Conservation (phyloP, 2,797 vertebrate species). For the Gymnothorax reevesii region DNA sequence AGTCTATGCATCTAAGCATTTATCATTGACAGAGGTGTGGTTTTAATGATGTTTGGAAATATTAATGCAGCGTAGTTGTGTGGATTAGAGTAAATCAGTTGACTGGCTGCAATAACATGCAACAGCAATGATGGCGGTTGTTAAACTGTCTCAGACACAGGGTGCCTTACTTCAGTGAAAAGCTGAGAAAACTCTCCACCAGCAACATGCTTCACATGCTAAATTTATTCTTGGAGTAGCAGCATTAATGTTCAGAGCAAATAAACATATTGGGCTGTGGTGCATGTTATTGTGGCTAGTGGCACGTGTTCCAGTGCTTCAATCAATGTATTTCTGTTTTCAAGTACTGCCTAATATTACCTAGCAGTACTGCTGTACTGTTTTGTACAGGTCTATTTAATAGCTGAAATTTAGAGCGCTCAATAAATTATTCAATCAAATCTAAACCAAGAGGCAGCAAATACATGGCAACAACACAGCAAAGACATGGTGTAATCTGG, state of each 20-base stretch:
- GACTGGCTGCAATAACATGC: too few species aligned
- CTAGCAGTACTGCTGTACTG: too few species aligned
- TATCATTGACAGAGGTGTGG: too few species aligned
- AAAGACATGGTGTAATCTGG: too few species aligned
- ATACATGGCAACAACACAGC: too few species aligned
- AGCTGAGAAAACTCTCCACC: neutral
- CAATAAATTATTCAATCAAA: too few species aligned
- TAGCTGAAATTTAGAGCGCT: neutral
- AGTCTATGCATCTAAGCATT: too few species aligned
- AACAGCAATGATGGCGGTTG: conserved; percentile 66
- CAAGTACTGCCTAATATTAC: neutral
- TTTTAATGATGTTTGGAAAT: too few species aligned
- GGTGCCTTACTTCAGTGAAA: neutral
- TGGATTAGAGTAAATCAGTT: too few species aligned
- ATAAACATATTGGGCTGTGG: conserved; percentile 31
- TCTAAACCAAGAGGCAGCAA: too few species aligned
- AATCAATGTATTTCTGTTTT: neutral
- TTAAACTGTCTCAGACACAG: neutral
- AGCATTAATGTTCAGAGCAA: conserved; percentile 23
- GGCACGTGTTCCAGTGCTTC: neutral
- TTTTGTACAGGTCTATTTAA: too few species aligned
- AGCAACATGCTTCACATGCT: neutral
- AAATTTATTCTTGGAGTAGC: neutral
- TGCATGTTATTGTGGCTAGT: neutral
- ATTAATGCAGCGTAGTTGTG: too few species aligned